A percentile compares a stretch with the other conserved stretches of the same genome.
These are phyloP conservation scores for Sarcophilus harrisii DNA, from an alignment of 2,797 vertebrate genomes.

Conservation along the genomic window DNA sequence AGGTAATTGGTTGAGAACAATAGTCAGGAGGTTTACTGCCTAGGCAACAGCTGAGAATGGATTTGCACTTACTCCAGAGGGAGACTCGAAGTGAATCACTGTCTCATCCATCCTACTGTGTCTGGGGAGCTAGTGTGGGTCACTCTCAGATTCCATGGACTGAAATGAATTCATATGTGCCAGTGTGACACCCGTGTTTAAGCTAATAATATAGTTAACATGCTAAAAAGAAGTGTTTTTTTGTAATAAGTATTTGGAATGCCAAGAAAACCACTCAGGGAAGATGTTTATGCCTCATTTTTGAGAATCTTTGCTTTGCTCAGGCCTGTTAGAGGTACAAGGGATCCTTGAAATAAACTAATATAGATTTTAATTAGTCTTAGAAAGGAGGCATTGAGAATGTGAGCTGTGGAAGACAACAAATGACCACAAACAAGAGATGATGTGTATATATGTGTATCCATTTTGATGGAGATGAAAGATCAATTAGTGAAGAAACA, in stretches of 20 bases:
- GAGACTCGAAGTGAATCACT: slow-evolving; percentile 22
- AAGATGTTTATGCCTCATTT: background rate
- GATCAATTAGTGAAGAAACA: background rate
- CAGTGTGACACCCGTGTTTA: slow-evolving; percentile 2
- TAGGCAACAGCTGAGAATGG: slow-evolving; percentile 61
- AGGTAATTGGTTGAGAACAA: slow-evolving; percentile 61
- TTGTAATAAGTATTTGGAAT: background rate
- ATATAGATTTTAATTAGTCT: background rate
- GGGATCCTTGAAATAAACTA: background rate
- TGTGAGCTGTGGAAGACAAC: background rate
- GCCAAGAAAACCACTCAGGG: background rate
- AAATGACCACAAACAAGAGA: background rate
- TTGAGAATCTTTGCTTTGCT: background rate
- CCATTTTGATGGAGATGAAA: background rate
- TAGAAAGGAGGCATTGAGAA: background rate
- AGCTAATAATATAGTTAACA: slow-evolving; percentile 39
- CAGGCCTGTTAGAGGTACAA: background rate
- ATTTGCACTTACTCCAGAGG: slow-evolving; percentile 37
- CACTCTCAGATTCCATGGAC: slow-evolving; percentile 38
- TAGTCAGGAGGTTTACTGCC: slow-evolving; percentile 58
- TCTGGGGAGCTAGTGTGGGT: slow-evolving; percentile 32
- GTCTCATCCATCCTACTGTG: slow-evolving; percentile 11
- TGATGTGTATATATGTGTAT: background rate
- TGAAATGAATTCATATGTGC: slow-evolving; percentile 17
- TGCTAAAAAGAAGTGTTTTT: slow-evolving; percentile 15